A percentile compares a stretch with the other conserved stretches of the same genome.
Conservation (phyloP, 2,797 vertebrate genomes). For the Adrianichthys oophorus region DNA sequence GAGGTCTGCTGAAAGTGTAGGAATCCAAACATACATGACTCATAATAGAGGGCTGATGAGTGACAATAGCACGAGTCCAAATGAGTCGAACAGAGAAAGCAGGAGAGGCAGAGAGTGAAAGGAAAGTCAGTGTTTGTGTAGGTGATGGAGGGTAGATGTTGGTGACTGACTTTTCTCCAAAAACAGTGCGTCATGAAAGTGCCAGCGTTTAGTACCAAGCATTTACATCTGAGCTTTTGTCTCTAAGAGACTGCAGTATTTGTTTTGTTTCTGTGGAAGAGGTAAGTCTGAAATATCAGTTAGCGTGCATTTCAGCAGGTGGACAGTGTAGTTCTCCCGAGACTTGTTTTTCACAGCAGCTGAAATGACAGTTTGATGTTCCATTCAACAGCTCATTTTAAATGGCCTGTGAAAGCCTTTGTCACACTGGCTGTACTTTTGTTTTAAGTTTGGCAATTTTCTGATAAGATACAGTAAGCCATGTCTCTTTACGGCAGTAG, state of each 20-base stretch:
- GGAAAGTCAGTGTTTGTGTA: slow-evolving; percentile 7
- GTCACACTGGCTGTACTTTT: slow-evolving; percentile 23
- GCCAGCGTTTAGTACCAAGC: background rate
- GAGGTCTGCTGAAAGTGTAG: slow-evolving; percentile 52
- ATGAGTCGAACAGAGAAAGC: slow-evolving; percentile 24
- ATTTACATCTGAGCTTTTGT: slow-evolving; percentile 16
- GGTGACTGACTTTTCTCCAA: slow-evolving; percentile 9
- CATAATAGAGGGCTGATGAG: slow-evolving; percentile 53
- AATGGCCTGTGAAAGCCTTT: slow-evolving; percentile 43
- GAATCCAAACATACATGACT: slow-evolving; percentile 49
- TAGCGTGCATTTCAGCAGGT: slow-evolving; percentile 30
- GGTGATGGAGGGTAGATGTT: slow-evolving; percentile 5
- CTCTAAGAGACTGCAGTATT: slow-evolving; percentile 30
- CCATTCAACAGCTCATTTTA: slow-evolving; percentile 46
- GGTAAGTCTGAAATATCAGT: slow-evolving; percentile 33
- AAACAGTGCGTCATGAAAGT: slow-evolving; percentile 4
- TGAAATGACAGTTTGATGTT: slow-evolving; percentile 49
- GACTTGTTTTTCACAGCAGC: slow-evolving; percentile 34
- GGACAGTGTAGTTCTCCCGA: slow-evolving; percentile 33
- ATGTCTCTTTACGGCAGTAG: slow-evolving; percentile 6
- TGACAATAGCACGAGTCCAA: slow-evolving; percentile 52
- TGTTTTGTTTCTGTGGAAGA: slow-evolving; percentile 46
- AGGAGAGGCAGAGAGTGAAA: slow-evolving; percentile 22
- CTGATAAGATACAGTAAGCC: slow-evolving; percentile 22
- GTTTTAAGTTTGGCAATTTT: slow-evolving; percentile 21